Percentiles rank a stretch among this genome's conserved stretches.
phyloP scores from a whole-genome alignment of 2,113 vertebrate genomes.

The Calonectris borealis region DNA sequence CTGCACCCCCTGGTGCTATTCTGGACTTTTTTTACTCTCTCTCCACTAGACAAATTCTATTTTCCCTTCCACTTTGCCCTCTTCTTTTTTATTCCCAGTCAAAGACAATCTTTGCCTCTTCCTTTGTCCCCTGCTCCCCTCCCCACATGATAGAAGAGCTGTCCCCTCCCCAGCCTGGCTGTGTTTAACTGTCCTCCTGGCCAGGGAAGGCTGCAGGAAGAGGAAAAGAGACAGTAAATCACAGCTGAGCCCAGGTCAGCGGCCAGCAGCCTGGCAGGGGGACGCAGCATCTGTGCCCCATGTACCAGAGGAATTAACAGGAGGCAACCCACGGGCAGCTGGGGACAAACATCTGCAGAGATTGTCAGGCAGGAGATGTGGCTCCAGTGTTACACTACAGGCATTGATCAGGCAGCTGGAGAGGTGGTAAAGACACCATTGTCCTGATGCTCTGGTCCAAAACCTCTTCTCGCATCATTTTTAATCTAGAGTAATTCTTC shows the following conservation, averaged over 20 bases:
- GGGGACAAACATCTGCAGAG: not conserved
- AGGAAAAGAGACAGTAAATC: not conserved
- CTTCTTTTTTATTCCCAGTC: not conserved
- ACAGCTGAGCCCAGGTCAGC: not conserved
- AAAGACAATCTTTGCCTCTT: not conserved
- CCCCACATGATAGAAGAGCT: not conserved
- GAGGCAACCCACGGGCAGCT: not conserved
- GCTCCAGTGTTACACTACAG: too few relatives aligned
- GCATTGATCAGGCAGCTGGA: too few relatives aligned
- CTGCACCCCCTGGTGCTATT: not conserved
- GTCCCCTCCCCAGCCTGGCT: not conserved
- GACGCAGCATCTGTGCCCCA: not conserved
- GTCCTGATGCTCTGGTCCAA: not conserved
- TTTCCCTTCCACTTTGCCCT: not conserved
- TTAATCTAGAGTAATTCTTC: not conserved
- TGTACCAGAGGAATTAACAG: not conserved
- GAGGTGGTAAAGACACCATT: not conserved
- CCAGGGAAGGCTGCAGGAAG: not conserved
- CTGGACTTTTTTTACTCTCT: not conserved
- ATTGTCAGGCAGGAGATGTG: too few relatives aligned
- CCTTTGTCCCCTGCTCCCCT: not conserved
- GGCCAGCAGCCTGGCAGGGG: not conserved
- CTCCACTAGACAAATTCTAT: not conserved
- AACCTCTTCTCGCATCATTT: not conserved
- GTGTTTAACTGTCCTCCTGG: not conserved